Percentiles rank a stretch among this genome's conserved stretches.
These are phyloP conservation scores for Tiliqua scincoides DNA, from an alignment of 2,113 vertebrate genomes.

Conservation along the genomic window DNA sequence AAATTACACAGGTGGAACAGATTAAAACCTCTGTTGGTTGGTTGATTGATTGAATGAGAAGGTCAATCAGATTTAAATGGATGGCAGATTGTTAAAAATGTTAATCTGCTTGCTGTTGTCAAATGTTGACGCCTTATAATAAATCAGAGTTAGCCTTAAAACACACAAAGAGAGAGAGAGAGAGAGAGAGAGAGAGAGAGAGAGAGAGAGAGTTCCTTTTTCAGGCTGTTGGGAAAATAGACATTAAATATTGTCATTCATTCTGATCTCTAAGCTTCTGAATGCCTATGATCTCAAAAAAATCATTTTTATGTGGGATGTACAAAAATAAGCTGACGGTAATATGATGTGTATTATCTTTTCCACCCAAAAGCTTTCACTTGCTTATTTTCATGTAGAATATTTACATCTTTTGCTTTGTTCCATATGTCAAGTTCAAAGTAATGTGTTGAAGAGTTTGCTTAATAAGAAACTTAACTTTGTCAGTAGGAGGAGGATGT, in stretches of 20 bases:
- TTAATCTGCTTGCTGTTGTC: too few relatives aligned
- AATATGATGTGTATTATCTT: neutral
- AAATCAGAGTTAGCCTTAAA: too few relatives aligned
- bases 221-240: neutral
- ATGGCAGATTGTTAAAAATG: too few relatives aligned
- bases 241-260: neutral
- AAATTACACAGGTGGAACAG: neutral
- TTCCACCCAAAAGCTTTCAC: neutral
- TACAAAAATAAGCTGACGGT: constrained; percentile 1
- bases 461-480: neutral
- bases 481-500: neutral
- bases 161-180: too few relatives aligned
- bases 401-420: neutral
- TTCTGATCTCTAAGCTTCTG: neutral
- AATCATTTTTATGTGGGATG: neutral
- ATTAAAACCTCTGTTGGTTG: neutral
- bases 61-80: too few relatives aligned
- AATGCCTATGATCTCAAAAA: constrained; percentile 11
- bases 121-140: too few relatives aligned
- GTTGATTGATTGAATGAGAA: too few relatives aligned
- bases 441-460: neutral
- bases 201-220: neutral
- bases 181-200: neutral
- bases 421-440: neutral
- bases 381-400: neutral